These are phyloP conservation scores for Callocephalon fimbriatum DNA, from an alignment of 2,113 vertebrate species.

Conservation along the genomic window DNA sequence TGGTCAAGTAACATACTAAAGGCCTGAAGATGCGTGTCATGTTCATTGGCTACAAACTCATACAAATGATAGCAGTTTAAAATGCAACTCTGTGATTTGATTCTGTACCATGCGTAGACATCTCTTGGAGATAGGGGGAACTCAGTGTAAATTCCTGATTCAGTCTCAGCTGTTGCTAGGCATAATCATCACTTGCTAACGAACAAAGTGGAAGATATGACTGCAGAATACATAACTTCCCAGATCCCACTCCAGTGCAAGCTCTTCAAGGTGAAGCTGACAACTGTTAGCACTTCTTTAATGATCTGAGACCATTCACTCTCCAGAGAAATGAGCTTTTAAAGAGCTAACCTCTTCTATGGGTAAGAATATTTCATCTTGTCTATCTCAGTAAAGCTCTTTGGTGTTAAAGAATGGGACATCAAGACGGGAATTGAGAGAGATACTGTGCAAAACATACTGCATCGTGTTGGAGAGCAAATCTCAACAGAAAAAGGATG, in stretches of 20 bases:
- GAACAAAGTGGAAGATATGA: not conserved
- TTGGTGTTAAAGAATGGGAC: not conserved
- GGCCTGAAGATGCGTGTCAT: accelerated
- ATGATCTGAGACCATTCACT: not conserved
- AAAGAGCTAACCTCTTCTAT: not conserved
- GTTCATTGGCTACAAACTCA: not conserved
- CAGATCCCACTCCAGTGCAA: not conserved
- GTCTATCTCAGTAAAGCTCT: not conserved
- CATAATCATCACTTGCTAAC: not conserved
- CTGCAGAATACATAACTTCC: not conserved
- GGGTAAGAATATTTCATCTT: not conserved
- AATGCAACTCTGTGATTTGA: not conserved
- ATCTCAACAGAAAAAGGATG: not conserved
- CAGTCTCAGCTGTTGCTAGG: not conserved
- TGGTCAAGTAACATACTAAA: not conserved
- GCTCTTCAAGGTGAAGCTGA: not conserved
- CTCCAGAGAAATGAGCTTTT: not conserved
- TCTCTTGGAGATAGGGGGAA: not conserved
- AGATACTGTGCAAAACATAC: not conserved
- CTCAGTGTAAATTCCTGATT: not conserved
- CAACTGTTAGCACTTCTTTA: not conserved
- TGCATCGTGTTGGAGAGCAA: not conserved
- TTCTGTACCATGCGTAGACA: not conserved
- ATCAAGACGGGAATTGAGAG: not conserved
- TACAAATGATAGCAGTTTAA: not conserved